phyloP scores from a whole-genome alignment of 2,888 invertebrate genomes.

The Amiota communis region DNA sequence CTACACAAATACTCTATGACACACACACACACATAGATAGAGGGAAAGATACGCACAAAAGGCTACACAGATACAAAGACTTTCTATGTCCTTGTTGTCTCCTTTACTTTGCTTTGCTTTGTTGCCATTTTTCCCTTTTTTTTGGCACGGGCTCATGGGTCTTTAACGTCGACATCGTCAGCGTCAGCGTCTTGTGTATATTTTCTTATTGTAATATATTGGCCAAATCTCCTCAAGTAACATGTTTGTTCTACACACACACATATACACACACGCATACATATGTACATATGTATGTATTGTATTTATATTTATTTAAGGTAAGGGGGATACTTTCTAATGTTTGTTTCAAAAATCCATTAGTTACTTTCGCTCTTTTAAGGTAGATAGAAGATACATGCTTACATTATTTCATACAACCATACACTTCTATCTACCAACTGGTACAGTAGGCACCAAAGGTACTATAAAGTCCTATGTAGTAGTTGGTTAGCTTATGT shows the following conservation, averaged over 20 bases:
- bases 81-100: too few species aligned
- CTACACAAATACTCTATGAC: not conserved
- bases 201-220: slow-evolving; percentile 9
- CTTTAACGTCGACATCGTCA: not conserved
- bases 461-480: too few species aligned
- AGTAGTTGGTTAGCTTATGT: too few species aligned
- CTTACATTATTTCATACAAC: too few species aligned
- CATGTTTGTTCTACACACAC: slow-evolving; percentile 16
- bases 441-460: not conserved
- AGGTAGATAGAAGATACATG: not conserved
- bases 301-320: not conserved
- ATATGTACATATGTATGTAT: slow-evolving; percentile 4
- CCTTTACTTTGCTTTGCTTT: not conserved
- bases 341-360: not conserved
- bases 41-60: too few species aligned
- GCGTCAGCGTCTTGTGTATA: slow-evolving; percentile 4
- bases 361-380: slow-evolving; percentile 21
- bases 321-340: not conserved
- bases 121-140: not conserved
- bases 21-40: too few species aligned
- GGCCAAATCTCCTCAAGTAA: slow-evolving; percentile 9
- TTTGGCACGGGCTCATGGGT: not conserved
- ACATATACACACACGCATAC: slow-evolving; percentile 6
- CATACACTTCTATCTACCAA: too few species aligned
- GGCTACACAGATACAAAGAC: too few species aligned